Conservation (phyloP, 2,888 invertebrate genomes). For the Parelbella ahira region DNA sequence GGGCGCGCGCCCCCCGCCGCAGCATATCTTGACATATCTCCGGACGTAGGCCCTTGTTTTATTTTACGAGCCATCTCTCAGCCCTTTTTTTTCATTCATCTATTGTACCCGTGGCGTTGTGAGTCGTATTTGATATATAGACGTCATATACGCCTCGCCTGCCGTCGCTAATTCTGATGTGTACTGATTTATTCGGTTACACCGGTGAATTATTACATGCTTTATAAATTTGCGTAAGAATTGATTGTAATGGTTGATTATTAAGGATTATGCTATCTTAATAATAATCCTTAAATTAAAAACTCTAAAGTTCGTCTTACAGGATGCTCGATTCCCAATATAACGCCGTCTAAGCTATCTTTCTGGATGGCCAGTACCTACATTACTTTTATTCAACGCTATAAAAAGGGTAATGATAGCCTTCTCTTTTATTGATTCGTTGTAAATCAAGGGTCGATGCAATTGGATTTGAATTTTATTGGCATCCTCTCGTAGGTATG, state of each 20-base stretch:
- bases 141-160: conserved; percentile 49
- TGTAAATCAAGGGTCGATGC: conserved; percentile 74
- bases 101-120: conserved; percentile 64
- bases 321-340: too few relatives aligned
- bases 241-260: too few relatives aligned
- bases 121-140: conserved; percentile 65
- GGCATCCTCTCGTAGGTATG: conserved; percentile 58
- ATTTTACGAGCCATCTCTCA: conserved; percentile 77
- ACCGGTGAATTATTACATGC: neutral
- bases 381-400: conserved; percentile 75
- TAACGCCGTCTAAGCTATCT: conserved; percentile 44
- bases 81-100: conserved; percentile 59
- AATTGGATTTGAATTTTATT: conserved; percentile 77
- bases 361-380: conserved; percentile 57
- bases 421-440: conserved; percentile 76
- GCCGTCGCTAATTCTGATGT: conserved; percentile 53
- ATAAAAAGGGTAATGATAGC: conserved; percentile 74
- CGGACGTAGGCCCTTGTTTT: conserved; percentile 73
- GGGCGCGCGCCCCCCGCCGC: conserved; percentile 52
- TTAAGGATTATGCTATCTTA: too few relatives aligned
- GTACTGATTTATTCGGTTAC: conserved; percentile 38
- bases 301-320: too few relatives aligned
- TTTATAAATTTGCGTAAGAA: too few relatives aligned
- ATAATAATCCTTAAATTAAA: too few relatives aligned
- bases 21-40: conserved; percentile 79